These are phyloP conservation scores for Trypoxylus dichotomus DNA, from an alignment of 1,140 invertebrate species.

Conservation along the genomic window DNA sequence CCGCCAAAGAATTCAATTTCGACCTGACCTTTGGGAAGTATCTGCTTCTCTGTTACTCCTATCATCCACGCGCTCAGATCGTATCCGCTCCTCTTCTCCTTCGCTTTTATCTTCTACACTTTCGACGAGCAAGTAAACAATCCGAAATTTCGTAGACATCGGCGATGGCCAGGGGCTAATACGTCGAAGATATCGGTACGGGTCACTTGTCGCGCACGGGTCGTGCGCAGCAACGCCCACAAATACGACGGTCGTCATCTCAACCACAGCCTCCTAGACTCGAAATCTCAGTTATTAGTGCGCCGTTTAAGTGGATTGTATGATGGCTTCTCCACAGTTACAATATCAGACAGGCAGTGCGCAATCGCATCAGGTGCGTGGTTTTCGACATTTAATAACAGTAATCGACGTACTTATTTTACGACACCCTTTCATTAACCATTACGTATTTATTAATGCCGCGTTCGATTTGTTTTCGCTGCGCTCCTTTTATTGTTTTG, in stretches of 20 bases:
- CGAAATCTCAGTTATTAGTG: constrained; percentile 53
- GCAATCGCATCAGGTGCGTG: constrained; percentile 51
- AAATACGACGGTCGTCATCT: constrained; percentile 47
- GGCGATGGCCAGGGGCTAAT: not conserved
- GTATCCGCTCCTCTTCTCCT: not conserved
- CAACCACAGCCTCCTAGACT: constrained; percentile 38
- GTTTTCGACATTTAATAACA: constrained; percentile 42
- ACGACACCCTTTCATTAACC: constrained; percentile 45
- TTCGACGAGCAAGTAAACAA: not conserved
- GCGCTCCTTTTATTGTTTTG: not conserved
- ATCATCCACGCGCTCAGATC: not conserved
- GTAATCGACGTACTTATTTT: constrained; percentile 38
- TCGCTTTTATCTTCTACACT: constrained; percentile 7
- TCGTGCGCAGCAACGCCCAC: constrained; percentile 46
- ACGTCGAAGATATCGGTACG: constrained; percentile 3
- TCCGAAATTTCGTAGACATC: constrained; percentile 15
- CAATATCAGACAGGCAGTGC: constrained; percentile 43
- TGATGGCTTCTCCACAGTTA: constrained; percentile 49
- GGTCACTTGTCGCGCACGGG: constrained; percentile 42
- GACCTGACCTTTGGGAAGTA: constrained; percentile 9
- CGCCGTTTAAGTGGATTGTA: constrained; percentile 50
- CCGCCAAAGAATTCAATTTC: not conserved
- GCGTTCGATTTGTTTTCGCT: constrained; percentile 5
- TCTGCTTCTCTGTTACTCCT: not conserved
- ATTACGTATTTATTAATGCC: constrained; percentile 47